A percentile compares a stretch with the other conserved stretches of the same genome.
phyloP scores from a whole-genome alignment of 1,140 invertebrate species.

The Polyergus mexicanus region DNA sequence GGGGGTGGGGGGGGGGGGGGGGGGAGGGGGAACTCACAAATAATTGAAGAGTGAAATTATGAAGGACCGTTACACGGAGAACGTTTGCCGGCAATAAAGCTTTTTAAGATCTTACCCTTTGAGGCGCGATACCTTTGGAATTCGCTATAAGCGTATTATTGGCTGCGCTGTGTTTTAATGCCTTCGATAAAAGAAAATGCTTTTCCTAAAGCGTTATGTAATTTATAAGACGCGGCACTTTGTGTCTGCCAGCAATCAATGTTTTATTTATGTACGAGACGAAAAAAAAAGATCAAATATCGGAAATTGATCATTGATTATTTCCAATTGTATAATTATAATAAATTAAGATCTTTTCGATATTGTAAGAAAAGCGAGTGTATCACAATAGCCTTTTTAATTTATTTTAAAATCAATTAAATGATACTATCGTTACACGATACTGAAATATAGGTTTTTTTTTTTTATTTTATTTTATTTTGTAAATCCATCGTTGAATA shows the following conservation, averaged over 20 bases:
- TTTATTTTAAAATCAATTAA: conserved; percentile 18
- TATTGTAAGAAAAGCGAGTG: background rate
- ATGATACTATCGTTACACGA: background rate
- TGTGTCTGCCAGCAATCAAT: background rate
- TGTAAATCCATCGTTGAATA: conserved; percentile 10
- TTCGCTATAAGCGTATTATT: conserved; percentile 42
- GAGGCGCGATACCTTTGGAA: conserved; percentile 41
- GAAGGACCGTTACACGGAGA: conserved; percentile 36
- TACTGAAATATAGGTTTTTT: background rate
- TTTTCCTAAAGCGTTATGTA: conserved; percentile 42
- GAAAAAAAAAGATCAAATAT: background rate
- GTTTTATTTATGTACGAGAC: background rate
- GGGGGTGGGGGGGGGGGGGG: too few species aligned
- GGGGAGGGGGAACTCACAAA: conserved; percentile 38
- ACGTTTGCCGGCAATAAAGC: conserved; percentile 64
- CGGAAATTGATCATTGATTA: background rate
- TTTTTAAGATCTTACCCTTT: conserved; percentile 55
- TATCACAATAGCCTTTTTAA: background rate
- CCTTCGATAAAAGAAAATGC: conserved; percentile 27
- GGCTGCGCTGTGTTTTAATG: conserved; percentile 49
- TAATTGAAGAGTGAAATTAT: conserved; percentile 69
- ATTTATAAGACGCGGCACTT: conserved; percentile 45
- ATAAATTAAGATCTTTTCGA: background rate
- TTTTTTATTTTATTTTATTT: background rate
- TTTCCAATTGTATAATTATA: background rate